Evolutionary conservation across 2,113 vertebrate species (phyloP).

Genomic region (Otocyon megalotis): DNA sequence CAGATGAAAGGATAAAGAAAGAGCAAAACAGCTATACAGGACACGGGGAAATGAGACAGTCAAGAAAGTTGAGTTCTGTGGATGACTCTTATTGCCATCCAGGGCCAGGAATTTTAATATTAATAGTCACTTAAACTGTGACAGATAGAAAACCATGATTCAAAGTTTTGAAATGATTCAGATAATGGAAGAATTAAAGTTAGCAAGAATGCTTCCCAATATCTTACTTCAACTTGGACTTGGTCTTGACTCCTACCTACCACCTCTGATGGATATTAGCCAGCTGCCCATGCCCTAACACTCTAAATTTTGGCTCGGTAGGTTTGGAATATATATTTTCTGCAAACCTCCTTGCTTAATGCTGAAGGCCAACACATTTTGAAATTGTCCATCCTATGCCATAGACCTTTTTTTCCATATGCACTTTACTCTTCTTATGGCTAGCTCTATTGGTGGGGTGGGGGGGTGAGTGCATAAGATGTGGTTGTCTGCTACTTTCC

Average conservation of each 20-base stretch:
- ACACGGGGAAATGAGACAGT: not conserved
- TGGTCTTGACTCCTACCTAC: not conserved
- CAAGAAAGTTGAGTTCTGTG: not conserved
- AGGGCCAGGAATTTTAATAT: not conserved
- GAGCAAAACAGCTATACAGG: not conserved
- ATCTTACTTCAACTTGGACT: not conserved
- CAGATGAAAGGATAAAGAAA: not conserved
- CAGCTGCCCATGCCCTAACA: not conserved
- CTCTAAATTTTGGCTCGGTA: constrained; percentile 1
- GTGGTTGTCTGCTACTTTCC: not conserved
- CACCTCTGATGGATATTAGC: not conserved
- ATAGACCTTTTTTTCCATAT: not conserved
- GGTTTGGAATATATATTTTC: not conserved
- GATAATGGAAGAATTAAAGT: not conserved
- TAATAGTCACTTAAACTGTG: constrained; percentile 11
- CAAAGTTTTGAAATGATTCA: constrained; percentile 11
- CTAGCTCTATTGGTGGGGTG: not conserved
- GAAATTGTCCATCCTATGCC: not conserved
- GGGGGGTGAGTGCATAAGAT: not conserved
- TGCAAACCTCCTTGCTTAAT: not conserved
- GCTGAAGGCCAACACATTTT: not conserved
- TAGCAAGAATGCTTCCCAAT: not conserved
- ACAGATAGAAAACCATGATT: constrained; percentile 1
- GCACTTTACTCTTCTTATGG: not conserved
- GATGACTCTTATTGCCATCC: not conserved